Percentiles rank a stretch among this genome's conserved stretches.
Conservation (phyloP, 1,140 invertebrate species). For the fruit fly (Drosophila melanogaster) region Release_6_plus_ISO1_MT NT_037436.4:16050501-16051000, state of each 20-base stretch:
- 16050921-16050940: too few relatives aligned
- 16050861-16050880: slow-evolving; percentile 19
- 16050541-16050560: slow-evolving; percentile 9
- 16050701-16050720: slow-evolving; percentile 42
- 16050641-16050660: slow-evolving; percentile 49
- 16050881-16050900: neutral
- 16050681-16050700: slow-evolving; percentile 59
- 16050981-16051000: neutral
- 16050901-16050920: neutral
- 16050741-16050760: slow-evolving; percentile 69
- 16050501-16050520: neutral
- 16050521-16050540: slow-evolving; percentile 5
- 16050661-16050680: slow-evolving; percentile 48
- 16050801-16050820: slow-evolving; percentile 32
- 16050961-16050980: neutral
- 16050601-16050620: slow-evolving; percentile 1
- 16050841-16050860: slow-evolving; percentile 39
- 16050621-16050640: slow-evolving; percentile 17
- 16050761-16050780: slow-evolving; percentile 3
- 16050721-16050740: slow-evolving; percentile 30
- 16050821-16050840: slow-evolving; percentile 31
- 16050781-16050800: slow-evolving; percentile 12
- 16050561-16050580: slow-evolving; percentile 24
- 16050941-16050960: neutral
- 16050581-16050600: neutral